These are phyloP conservation scores for Microctonus hyperodae DNA, from an alignment of 2,888 invertebrate species.

Conservation along the genomic window DNA sequence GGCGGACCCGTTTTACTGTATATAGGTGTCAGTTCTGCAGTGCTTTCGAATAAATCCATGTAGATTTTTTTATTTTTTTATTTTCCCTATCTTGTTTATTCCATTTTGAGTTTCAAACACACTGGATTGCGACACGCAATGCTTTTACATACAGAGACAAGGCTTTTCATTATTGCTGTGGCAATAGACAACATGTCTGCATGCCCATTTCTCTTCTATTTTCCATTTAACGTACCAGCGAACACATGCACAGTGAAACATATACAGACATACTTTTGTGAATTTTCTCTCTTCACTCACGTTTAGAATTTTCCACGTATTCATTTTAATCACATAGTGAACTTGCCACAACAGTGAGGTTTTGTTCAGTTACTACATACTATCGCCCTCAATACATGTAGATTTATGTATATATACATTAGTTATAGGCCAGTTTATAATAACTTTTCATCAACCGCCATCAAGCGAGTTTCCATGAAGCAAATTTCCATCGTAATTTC, in stretches of 20 bases:
- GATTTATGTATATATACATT: neutral
- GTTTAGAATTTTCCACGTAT: conserved; percentile 15
- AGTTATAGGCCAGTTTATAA: conserved; percentile 21
- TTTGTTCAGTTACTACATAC: conserved; percentile 3
- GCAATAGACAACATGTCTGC: conserved; percentile 25
- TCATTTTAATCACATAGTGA: conserved; percentile 6
- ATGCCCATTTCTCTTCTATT: conserved; percentile 3
- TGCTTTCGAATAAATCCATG: conserved; percentile 26
- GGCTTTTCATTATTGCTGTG: conserved; percentile 22
- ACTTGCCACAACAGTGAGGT: conserved; percentile 13
- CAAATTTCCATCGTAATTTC: conserved; percentile 21
- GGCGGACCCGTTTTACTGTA: neutral
- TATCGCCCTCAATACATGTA: neutral
- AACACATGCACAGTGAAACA: neutral
- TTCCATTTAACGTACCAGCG: neutral
- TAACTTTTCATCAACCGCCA: conserved; percentile 17
- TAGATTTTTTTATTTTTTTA: conserved; percentile 12
- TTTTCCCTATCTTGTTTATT: neutral
- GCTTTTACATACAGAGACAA: conserved; percentile 13
- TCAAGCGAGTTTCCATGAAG: conserved; percentile 23
- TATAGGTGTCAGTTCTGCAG: conserved; percentile 17
- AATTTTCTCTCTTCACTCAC: conserved; percentile 2
- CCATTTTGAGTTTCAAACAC: neutral
- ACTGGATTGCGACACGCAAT: conserved; percentile 11
- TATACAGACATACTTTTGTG: neutral